Conservation (phyloP, 1,140 invertebrate species). For the Platorchestia sp. region DNA sequence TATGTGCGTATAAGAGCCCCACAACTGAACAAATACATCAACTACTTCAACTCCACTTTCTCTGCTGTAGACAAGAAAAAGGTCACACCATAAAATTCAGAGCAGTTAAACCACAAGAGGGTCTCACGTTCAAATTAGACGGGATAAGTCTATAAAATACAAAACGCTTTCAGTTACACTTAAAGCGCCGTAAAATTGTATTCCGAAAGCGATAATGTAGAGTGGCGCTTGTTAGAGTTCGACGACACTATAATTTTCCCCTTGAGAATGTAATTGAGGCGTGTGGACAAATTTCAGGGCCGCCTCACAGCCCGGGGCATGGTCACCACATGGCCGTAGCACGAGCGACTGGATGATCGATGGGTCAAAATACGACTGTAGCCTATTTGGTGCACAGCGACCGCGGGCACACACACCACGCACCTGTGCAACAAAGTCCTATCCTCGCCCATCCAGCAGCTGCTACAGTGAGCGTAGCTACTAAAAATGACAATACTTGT, state of each 20-base stretch:
- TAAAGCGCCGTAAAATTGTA: neutral
- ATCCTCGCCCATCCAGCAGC: neutral
- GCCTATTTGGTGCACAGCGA: neutral
- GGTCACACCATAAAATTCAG: neutral
- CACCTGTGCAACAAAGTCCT: neutral
- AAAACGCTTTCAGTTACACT: neutral
- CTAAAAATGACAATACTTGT: neutral
- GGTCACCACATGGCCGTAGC: neutral
- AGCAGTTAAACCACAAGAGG: neutral
- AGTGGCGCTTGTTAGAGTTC: neutral
- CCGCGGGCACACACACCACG: neutral
- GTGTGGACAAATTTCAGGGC: neutral
- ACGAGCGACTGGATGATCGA: conserved; percentile 15
- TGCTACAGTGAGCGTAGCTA: neutral
- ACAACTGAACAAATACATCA: too few species aligned
- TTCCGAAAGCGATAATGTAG: neutral
- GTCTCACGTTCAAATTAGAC: neutral
- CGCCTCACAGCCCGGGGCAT: neutral
- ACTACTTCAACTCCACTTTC: neutral
- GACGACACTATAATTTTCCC: neutral
- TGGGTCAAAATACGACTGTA: neutral
- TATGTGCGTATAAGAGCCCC: too few species aligned
- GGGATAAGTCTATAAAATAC: neutral
- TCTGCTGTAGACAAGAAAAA: neutral
- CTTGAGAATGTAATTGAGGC: neutral